Evolutionary conservation across 2,113 vertebrate species (phyloP), one percentile per base, ranked within the genome.

Genomic region (Alligator sinensis): DNA sequence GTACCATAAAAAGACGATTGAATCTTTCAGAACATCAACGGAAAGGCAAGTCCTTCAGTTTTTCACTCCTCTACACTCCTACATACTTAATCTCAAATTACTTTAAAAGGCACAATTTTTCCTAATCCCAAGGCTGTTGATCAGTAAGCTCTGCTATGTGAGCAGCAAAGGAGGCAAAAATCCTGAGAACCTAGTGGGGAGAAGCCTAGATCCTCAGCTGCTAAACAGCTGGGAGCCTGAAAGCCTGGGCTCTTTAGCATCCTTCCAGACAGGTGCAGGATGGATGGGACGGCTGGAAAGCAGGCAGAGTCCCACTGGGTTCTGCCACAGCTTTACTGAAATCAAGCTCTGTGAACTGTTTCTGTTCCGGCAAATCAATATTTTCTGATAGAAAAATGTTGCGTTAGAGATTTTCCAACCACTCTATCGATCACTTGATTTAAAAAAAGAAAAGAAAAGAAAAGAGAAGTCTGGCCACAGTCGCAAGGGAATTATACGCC

Each of bases 351-450:
- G 0, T 2, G 22, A 79, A 60, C 89, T 87, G 70, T 38, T 77
- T 58, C 61, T 83, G 76, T 64, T 92, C 75, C 55, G 16, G 90
- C 58, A 91, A 64, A 16, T 88, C 30, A 47, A 17, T 17, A 85
- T 94, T 92, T 92, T 47, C 84, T 93, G 88, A 87, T 80, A 87
- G 74, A 58, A 77, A 95, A 82, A 57, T 80, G 91, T 70, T 92
- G 63, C 17, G 84, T 92, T 63, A 86, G 24, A 87, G 77, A 82
- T 10, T 30, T 82, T 82, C 68, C 6, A 30, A 70, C 19, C 19
- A 72, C 30, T 72, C 68, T 88, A 92, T 63, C 13, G 79, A 89
- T 92, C 84, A 59, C 81, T 93, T 92, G 0, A 38, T 89, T 92
- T 87, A 55, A 86, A 91, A 86, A 61, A 72, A 87, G 74, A 70